These are phyloP conservation scores for Aptenodytes forsteri DNA, from an alignment of 2,113 vertebrate genomes.

Conservation along the genomic window DNA sequence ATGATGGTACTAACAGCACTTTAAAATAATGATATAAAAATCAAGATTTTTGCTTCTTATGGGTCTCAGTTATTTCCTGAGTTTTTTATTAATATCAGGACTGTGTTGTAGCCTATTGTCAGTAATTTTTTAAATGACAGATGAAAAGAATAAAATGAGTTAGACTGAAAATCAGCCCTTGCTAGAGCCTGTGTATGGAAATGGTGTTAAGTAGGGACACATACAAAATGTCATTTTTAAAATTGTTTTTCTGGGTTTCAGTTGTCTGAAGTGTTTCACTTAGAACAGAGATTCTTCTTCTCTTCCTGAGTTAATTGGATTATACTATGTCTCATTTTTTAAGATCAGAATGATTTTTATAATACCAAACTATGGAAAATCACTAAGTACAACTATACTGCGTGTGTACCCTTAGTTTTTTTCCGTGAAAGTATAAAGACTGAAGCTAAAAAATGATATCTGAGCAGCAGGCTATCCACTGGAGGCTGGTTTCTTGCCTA, in stretches of 20 bases:
- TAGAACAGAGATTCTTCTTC: neutral
- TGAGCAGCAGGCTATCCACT: conserved; percentile 20
- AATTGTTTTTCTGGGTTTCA: neutral
- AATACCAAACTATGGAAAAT: neutral
- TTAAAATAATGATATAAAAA: neutral
- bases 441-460: conserved; percentile 15
- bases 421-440: neutral
- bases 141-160: neutral
- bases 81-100: neutral
- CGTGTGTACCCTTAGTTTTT: neutral
- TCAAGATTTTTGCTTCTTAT: neutral
- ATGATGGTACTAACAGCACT: neutral
- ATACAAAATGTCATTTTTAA: neutral
- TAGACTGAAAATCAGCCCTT: neutral
- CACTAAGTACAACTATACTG: neutral
- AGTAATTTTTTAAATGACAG: neutral
- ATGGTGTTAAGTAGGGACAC: neutral
- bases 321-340: neutral
- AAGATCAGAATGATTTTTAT: neutral
- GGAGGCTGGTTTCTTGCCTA: conserved; percentile 28
- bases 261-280: neutral
- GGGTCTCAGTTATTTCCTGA: neutral
- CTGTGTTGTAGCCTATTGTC: neutral
- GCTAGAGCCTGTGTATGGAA: neutral
- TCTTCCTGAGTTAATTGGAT: neutral